Evolutionary conservation across 2,888 invertebrate genomes (phyloP), one percentile per base, ranked within the genome.

Genomic region (Apomyelois bistriatella): DNA sequence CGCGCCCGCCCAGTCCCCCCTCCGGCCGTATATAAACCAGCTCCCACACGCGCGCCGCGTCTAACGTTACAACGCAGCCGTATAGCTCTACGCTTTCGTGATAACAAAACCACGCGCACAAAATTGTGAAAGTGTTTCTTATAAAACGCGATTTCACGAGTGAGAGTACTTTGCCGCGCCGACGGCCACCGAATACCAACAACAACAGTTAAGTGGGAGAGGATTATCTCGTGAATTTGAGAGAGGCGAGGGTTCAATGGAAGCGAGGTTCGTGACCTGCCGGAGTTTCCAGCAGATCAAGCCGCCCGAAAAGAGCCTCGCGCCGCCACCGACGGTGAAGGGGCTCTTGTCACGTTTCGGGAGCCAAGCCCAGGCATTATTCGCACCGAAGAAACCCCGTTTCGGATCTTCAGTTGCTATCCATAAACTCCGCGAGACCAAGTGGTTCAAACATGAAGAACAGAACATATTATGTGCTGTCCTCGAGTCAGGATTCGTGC

Each of bases 391-490:
- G 68, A 90, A 90, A 66, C 86, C 85, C 60, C 79, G 91, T 58
- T 92, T 92, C 76, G 92, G 92, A 57, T 93, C 93, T 58, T 93
- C 93, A 49, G 93, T 94, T 37, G 93, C 94, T 48, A 94, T 94
- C 58, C 94, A 94, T 75, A 94, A 94, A 72, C 85, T 94, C 62
- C 90, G 94, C 59, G 94, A 94, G 76, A 93, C 94, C 58, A 94
- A 94, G 90, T 95, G 95, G 95, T 94, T 94, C 75, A 92, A 91
- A 63, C 92, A 93, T 63, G 93, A 93, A 66, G 94, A 94, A 84
- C 92, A 93, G 72, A 92, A 93, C 68, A 93, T 94, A 65, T 90
- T 95, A 63, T 94, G 94, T 78, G 93, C 94, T 53, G 94, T 94
- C 54, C 91, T 94, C 69, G 94, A 94, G 79, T 91, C 93, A 40